These are phyloP conservation scores for Isichthys henryi DNA, from an alignment of 2,113 vertebrate species.

Conservation along the genomic window DNA sequence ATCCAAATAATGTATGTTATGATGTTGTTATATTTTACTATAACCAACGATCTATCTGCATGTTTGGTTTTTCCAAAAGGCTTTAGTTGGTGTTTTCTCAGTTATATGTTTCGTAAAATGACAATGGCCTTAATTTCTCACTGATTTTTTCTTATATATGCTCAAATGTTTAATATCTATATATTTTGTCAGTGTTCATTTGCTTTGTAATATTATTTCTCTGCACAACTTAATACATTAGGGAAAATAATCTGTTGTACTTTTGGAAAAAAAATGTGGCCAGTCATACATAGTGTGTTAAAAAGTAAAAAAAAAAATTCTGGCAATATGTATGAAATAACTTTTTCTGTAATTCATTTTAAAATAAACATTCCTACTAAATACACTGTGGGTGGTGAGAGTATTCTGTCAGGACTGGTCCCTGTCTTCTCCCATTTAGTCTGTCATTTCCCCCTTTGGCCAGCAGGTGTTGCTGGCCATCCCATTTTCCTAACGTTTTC, in stretches of 20 bases:
- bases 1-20: conserved; percentile 72
- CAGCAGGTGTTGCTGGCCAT: not conserved
- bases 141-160: conserved; percentile 86
- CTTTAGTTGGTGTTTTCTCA: conserved; percentile 59
- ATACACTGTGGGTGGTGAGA: not conserved
- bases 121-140: conserved; percentile 95
- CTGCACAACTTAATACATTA: not conserved
- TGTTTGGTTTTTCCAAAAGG: conserved; percentile 86
- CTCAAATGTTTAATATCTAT: conserved; percentile 65
- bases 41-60: conserved; percentile 80
- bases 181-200: conserved; percentile 61
- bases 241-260: conserved; percentile 3
- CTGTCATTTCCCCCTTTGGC: not conserved
- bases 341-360: conserved; percentile 15
- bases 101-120: conserved; percentile 65
- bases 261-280: conserved; percentile 1
- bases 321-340: not conserved
- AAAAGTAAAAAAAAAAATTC: not conserved
- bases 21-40: conserved; percentile 71
- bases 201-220: conserved; percentile 14
- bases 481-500: not conserved
- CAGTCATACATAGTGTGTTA: not conserved
- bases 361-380: conserved; percentile 11
- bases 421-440: not conserved
- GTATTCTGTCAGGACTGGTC: not conserved